phyloP scores from a whole-genome alignment of 1,140 invertebrate species.

The Drosophila santomea region DNA sequence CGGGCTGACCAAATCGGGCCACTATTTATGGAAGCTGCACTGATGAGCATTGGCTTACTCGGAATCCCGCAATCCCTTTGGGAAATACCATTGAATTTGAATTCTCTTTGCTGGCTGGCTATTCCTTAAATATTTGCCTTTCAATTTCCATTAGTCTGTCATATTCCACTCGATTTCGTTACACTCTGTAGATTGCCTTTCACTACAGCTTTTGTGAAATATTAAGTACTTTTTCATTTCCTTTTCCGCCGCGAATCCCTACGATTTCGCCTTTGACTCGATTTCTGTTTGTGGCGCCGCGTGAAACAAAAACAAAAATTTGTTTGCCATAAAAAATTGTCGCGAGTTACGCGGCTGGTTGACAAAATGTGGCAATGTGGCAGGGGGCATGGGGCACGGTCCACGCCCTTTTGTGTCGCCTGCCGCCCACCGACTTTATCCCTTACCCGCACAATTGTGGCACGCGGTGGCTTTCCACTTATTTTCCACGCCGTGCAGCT shows the following conservation, averaged over 20 bases:
- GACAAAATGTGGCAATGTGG: slow-evolving; percentile 46
- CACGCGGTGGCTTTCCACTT: slow-evolving; percentile 40
- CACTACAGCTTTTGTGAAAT: slow-evolving; percentile 47
- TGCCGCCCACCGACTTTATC: neutral
- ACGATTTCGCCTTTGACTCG: slow-evolving; percentile 11
- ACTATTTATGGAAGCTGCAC: slow-evolving; percentile 41
- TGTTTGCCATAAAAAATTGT: slow-evolving; percentile 55
- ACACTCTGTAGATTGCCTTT: slow-evolving; percentile 50
- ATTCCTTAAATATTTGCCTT: slow-evolving; percentile 30
- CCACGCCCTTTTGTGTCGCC: slow-evolving; percentile 1
- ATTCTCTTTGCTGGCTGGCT: slow-evolving; percentile 22
- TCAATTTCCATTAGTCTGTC: slow-evolving; percentile 52
- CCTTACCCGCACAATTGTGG: slow-evolving; percentile 40
- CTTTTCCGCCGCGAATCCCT: slow-evolving; percentile 32
- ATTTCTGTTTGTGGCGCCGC: slow-evolving; percentile 41
- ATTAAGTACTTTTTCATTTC: slow-evolving; percentile 64
- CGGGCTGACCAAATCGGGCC: neutral
- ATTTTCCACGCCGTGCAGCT: slow-evolving; percentile 53
- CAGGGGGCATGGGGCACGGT: neutral
- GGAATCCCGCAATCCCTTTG: slow-evolving; percentile 8
- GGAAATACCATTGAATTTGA: slow-evolving; percentile 44
- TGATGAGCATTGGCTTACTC: slow-evolving; percentile 14
- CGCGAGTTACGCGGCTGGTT: slow-evolving; percentile 54
- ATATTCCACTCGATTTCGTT: slow-evolving; percentile 46
- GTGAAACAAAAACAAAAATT: slow-evolving; percentile 53